phyloP scores from a whole-genome alignment of 1,140 invertebrate genomes.

The Samia ricini region DNA sequence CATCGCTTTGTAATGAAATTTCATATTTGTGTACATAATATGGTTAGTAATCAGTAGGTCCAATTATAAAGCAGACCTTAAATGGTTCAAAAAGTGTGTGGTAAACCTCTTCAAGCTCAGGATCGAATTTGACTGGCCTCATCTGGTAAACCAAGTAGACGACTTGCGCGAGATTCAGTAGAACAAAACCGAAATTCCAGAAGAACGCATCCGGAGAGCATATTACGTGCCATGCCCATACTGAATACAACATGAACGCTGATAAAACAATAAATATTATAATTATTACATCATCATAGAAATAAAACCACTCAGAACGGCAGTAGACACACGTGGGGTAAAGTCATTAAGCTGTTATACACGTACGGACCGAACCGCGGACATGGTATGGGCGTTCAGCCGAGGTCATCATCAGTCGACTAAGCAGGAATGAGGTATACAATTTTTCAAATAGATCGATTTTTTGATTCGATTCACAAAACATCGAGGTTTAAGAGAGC shows the following conservation, averaged over 20 bases:
- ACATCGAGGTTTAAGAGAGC: no score
- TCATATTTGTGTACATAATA: background rate
- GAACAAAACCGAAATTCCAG: constrained; percentile 92
- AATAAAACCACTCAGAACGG: no score
- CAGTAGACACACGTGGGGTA: no score
- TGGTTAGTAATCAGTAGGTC: background rate
- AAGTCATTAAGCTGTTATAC: no score
- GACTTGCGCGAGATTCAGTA: constrained; percentile 91
- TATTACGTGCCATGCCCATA: constrained; percentile 94
- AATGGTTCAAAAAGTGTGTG: constrained; percentile 90
- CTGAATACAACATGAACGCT: constrained; percentile 90
- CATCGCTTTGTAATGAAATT: no score
- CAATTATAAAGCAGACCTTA: constrained; percentile 79
- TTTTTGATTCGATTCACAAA: no score
- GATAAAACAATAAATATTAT: constrained; percentile 30
- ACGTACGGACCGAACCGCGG: no score
- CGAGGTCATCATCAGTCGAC: no score
- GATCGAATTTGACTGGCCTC: constrained; percentile 90
- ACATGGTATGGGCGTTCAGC: no score
- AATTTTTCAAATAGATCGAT: no score
- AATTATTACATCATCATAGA: no score
- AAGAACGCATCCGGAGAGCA: constrained; percentile 93
- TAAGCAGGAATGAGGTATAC: no score
- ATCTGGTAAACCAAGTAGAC: constrained; percentile 90
- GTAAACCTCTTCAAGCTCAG: constrained; percentile 91